Conservation (phyloP, 1,140 invertebrate genomes). For the Pentalonia nigronervosa region DNA sequence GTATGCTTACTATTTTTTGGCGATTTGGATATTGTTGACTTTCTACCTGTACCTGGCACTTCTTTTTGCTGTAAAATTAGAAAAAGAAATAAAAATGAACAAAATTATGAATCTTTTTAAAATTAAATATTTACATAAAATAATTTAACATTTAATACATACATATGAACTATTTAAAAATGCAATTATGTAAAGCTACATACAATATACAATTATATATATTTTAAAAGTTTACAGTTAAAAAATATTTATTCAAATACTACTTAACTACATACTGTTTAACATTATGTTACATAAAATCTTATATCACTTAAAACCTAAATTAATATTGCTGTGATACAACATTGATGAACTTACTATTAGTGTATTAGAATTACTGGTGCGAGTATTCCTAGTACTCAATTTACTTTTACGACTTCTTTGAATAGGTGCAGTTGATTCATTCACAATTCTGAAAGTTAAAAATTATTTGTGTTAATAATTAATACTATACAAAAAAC, state of each 20-base stretch:
- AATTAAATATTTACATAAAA: background rate
- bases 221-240: background rate
- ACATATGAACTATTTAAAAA: background rate
- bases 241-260: background rate
- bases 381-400: conserved; percentile 33
- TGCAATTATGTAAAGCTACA: background rate
- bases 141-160: background rate
- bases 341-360: background rate
- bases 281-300: too few relatives aligned
- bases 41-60: conserved; percentile 22
- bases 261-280: background rate
- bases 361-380: background rate
- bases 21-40: conserved; percentile 35
- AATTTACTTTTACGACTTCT: conserved; percentile 40
- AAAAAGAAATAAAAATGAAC: background rate
- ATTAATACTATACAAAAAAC: background rate
- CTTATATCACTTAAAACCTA: too few relatives aligned
- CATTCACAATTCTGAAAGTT: conserved; percentile 40
- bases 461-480: background rate
- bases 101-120: background rate
- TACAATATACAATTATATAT: background rate
- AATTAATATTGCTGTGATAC: background rate
- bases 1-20: conserved; percentile 31
- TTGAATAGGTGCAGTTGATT: background rate
- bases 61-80: conserved; percentile 37